phyloP scores from a whole-genome alignment of 2,797 vertebrate genomes.

The Dromococcyx pavoninus region DNA sequence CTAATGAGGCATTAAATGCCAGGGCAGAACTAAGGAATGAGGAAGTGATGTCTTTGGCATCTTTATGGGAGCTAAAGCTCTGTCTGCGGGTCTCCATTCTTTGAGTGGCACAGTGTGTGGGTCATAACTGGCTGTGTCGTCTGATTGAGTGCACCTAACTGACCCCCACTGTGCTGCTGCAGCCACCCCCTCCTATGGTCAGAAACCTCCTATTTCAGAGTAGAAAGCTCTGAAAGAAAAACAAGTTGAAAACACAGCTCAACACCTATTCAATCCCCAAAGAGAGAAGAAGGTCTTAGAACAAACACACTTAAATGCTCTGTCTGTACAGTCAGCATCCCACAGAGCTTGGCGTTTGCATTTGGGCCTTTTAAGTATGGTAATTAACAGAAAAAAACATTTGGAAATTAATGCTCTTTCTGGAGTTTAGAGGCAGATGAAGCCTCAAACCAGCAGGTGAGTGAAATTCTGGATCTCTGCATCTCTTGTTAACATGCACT shows the following conservation, averaged over 20 bases:
- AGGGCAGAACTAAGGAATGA: constrained; percentile 33
- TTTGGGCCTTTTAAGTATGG: neutral
- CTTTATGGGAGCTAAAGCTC: neutral
- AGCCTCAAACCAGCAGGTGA: neutral
- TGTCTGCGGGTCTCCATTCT: neutral
- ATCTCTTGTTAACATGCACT: neutral
- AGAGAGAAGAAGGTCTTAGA: neutral
- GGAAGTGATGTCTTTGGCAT: neutral
- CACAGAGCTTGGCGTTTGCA: neutral
- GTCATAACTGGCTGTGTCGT: accelerated
- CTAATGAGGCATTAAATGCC: constrained; percentile 60
- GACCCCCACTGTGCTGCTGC: neutral
- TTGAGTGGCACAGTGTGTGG: neutral
- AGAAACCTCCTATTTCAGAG: neutral
- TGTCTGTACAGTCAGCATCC: neutral
- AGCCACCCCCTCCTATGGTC: neutral
- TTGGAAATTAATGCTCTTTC: neutral
- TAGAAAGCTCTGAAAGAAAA: neutral
- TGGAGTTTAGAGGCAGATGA: neutral
- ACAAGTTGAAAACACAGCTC: neutral
- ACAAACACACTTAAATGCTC: neutral
- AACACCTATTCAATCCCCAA: neutral
- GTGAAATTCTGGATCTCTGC: neutral
- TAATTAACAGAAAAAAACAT: neutral
- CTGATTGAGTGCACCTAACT: accelerated